Conservation (phyloP, 2,888 invertebrate species). For the Drosophila meridionalis region DNA sequence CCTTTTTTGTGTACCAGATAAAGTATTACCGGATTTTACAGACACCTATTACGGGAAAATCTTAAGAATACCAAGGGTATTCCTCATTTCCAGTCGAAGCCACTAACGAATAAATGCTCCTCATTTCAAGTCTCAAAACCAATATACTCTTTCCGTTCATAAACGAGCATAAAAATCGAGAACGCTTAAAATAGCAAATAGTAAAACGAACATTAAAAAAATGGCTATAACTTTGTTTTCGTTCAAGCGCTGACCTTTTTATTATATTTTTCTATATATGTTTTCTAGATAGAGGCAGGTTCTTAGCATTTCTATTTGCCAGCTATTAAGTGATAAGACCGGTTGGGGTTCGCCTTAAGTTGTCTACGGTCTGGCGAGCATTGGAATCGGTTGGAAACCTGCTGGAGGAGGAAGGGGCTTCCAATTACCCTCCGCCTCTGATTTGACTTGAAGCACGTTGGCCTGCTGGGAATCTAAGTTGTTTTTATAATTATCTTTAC, state of each 20-base stretch:
- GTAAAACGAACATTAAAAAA: constrained; percentile 31
- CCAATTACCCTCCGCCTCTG: neutral
- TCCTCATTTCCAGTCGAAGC: no score
- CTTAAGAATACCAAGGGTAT: no score
- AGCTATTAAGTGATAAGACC: constrained; percentile 38
- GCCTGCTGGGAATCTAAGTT: constrained; percentile 29
- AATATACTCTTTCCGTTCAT: neutral
- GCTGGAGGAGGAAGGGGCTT: constrained; percentile 11
- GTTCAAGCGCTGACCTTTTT: constrained; percentile 38
- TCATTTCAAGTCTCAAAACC: neutral
- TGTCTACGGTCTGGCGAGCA: constrained; percentile 8
- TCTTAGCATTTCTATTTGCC: constrained; percentile 14
- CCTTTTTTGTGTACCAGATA: no score
- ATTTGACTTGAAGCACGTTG: constrained; percentile 48
- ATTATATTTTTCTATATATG: constrained; percentile 11
- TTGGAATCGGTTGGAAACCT: constrained; percentile 28
- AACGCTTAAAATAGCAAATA: constrained; percentile 59
- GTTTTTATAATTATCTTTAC: constrained; percentile 47
- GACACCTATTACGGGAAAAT: no score
- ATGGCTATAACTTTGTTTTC: constrained; percentile 58
- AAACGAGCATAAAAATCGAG: constrained; percentile 6
- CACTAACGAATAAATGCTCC: neutral
- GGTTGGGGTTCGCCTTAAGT: constrained; percentile 7
- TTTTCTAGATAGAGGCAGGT: neutral
- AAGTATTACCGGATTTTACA: no score